These are phyloP conservation scores for Pseudotriccus pelzelni DNA, from an alignment of 2,797 vertebrate genomes.

Conservation along the genomic window DNA sequence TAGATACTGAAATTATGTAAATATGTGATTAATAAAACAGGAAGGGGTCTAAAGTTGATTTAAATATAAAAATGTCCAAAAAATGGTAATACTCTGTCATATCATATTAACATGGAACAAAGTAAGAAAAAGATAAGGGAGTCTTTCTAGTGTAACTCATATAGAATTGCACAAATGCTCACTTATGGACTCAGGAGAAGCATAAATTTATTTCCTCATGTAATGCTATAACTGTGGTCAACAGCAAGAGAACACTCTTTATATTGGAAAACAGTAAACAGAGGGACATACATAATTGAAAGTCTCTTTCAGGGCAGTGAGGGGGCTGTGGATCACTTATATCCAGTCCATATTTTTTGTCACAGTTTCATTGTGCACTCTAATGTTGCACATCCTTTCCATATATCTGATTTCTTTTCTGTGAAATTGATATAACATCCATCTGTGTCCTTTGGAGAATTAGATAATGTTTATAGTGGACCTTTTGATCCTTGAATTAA, in stretches of 20 bases:
- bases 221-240: neutral
- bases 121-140: neutral
- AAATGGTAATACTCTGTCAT: neutral
- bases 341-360: neutral
- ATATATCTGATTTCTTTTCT: neutral
- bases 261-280: neutral
- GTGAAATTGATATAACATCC: neutral
- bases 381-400: neutral
- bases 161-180: neutral
- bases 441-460: neutral
- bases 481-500: neutral
- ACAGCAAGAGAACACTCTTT: neutral
- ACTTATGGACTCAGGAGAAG: neutral
- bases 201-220: neutral
- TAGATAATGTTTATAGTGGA: neutral
- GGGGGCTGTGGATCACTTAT: neutral
- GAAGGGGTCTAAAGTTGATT: neutral
- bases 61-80: neutral
- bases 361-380: neutral
- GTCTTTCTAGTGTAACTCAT: neutral
- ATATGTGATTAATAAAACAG: neutral
- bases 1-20: neutral
- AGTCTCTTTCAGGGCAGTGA: neutral
- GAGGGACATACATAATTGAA: neutral
- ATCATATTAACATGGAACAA: neutral